Evolutionary conservation across 2,888 invertebrate species (phyloP).

Genomic region (Eupithecia dodoneata): DNA sequence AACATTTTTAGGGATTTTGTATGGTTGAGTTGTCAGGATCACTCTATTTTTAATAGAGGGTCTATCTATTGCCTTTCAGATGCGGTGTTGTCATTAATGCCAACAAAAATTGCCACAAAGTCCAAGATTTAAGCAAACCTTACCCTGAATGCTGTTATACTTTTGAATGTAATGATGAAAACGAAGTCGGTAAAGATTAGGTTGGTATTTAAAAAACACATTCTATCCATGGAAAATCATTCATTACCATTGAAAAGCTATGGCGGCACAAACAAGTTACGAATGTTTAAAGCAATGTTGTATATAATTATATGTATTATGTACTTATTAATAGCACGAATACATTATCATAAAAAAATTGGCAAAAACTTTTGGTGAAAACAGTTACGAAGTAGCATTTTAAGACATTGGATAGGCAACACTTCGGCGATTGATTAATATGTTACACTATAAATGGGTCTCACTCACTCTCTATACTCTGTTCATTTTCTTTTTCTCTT

Average conservation of each 20-base stretch:
- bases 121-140: neutral
- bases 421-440: neutral
- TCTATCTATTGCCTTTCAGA: conserved; percentile 10
- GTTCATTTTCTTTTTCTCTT: neutral
- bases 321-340: too few relatives aligned
- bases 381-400: neutral
- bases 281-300: too few relatives aligned
- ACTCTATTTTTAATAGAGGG: conserved; percentile 3
- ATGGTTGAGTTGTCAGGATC: neutral
- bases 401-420: too few relatives aligned
- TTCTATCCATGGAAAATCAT: too few relatives aligned
- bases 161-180: conserved; percentile 6
- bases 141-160: neutral
- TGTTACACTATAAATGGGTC: neutral
- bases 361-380: neutral
- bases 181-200: neutral
- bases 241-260: too few relatives aligned
- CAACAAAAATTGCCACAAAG: conserved; percentile 2
- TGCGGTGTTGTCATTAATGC: neutral
- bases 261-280: too few relatives aligned
- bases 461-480: neutral
- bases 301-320: too few relatives aligned
- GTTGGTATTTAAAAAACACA: neutral
- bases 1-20: neutral
- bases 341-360: neutral